These are phyloP conservation scores for Volucella bombylans DNA, from an alignment of 2,888 invertebrate species.

Conservation along the genomic window DNA sequence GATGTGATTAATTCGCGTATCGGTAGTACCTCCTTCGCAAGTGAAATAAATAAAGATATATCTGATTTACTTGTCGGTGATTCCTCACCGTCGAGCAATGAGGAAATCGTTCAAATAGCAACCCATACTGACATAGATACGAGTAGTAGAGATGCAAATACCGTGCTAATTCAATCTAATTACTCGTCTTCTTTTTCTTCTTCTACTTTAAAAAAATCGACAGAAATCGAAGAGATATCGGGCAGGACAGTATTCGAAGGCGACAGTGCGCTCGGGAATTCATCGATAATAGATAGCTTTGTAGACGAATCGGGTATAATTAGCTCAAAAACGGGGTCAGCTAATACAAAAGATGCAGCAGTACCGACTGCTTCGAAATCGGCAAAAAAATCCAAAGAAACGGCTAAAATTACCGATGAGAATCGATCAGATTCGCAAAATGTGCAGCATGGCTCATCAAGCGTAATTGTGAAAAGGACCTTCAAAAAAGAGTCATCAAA, in stretches of 20 bases:
- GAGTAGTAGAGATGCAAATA: constrained; percentile 55
- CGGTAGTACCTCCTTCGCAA: constrained; percentile 32
- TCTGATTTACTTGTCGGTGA: constrained; percentile 54
- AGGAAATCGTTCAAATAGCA: constrained; percentile 65
- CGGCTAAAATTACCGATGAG: constrained; percentile 20
- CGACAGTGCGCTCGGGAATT: constrained; percentile 53
- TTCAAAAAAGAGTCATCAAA: not conserved
- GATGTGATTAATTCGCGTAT: constrained; percentile 36
- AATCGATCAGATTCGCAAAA: constrained; percentile 19
- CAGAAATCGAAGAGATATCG: constrained; percentile 60
- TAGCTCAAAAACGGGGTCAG: constrained; percentile 71
- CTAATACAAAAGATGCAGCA: constrained; percentile 66
- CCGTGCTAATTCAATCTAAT: constrained; percentile 56
- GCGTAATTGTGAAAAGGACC: not conserved
- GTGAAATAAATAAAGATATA: constrained; percentile 43
- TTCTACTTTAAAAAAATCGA: constrained; percentile 52
- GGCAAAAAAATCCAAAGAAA: constrained; percentile 52
- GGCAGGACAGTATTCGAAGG: constrained; percentile 17
- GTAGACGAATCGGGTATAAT: constrained; percentile 76
- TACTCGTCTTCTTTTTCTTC: constrained; percentile 55
- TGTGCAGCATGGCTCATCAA: not conserved
- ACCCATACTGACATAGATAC: constrained; percentile 62
- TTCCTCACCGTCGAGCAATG: constrained; percentile 64
- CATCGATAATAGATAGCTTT: constrained; percentile 60
- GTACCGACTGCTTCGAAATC: constrained; percentile 54